Percentiles rank a stretch among this genome's conserved stretches.
Evolutionary conservation across 2,797 vertebrate genomes (phyloP).

Genomic region (Hemitrygon akajei): DNA sequence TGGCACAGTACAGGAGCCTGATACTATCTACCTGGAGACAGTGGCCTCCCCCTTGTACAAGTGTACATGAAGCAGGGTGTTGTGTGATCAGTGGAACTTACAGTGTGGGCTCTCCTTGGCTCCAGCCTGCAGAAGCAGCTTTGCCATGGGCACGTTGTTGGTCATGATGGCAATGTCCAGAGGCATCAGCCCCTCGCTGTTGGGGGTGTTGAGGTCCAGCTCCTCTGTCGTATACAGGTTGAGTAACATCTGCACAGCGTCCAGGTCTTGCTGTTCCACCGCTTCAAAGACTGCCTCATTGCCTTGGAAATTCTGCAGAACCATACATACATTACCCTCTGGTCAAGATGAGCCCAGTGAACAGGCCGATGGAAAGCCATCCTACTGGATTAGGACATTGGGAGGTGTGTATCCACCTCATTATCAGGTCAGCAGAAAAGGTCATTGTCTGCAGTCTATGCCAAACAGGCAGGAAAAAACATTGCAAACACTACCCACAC

Average conservation of each 20-base stretch:
- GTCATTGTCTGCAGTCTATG: too few relatives aligned
- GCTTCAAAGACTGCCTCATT: conserved; percentile 80
- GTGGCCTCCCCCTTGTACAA: background rate
- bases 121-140: conserved; percentile 70
- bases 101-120: conserved; percentile 89
- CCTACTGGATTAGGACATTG: too few relatives aligned
- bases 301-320: conserved; percentile 67
- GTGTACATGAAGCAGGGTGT: too few relatives aligned
- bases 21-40: too few relatives aligned
- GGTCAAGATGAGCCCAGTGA: background rate
- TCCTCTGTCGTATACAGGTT: conserved; percentile 80
- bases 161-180: conserved; percentile 88
- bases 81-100: conserved; percentile 55
- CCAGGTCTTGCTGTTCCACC: conserved; percentile 81
- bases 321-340: background rate
- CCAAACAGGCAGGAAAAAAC: too few relatives aligned
- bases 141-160: conserved; percentile 82
- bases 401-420: too few relatives aligned
- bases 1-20: too few relatives aligned
- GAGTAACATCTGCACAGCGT: conserved; percentile 75
- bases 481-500: too few relatives aligned
- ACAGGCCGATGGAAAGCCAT: background rate
- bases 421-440: too few relatives aligned
- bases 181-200: conserved; percentile 84
- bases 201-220: conserved; percentile 85